Percentiles rank a stretch among this genome's conserved stretches.
Conservation (phyloP, 2,113 vertebrate genomes). For the Bostrychus sinensis region DNA sequence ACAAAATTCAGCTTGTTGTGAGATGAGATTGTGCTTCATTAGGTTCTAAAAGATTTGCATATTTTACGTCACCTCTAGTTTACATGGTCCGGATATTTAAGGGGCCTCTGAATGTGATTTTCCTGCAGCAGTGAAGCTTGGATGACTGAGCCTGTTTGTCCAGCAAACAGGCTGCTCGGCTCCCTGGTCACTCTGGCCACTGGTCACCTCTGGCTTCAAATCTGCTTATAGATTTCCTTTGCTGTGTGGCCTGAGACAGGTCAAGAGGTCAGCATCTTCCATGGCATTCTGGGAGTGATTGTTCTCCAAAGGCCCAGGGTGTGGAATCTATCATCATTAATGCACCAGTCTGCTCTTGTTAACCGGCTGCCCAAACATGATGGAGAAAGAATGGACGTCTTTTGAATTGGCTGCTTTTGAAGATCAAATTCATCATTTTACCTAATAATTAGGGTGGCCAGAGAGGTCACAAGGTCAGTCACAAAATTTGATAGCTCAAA, state of each 20-base stretch:
- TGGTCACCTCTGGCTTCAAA: constrained; percentile 84
- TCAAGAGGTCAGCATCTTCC: constrained; percentile 90
- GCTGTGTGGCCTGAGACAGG: constrained; percentile 90
- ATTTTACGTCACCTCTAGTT: constrained; percentile 65
- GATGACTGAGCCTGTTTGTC: constrained; percentile 78
- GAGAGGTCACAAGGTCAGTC: constrained; percentile 81
- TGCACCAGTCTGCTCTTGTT: constrained; percentile 87
- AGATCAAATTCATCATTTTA: constrained; percentile 93
- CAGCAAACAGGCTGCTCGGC: constrained; percentile 77
- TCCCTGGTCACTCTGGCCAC: constrained; percentile 49
- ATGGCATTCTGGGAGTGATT: constrained; percentile 93
- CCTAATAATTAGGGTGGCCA: constrained; percentile 90
- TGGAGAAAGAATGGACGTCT: constrained; percentile 83
- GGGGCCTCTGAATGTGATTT: constrained; percentile 65
- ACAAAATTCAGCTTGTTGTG: constrained; percentile 67
- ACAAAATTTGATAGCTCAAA: constrained; percentile 78
- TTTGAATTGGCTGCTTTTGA: constrained; percentile 86
- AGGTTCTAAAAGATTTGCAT: constrained; percentile 74
- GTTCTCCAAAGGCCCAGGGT: constrained; percentile 84
- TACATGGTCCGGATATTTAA: constrained; percentile 61
- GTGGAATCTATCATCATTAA: constrained; percentile 99
- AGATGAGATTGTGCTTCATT: constrained; percentile 73
- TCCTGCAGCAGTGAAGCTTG: constrained; percentile 71
- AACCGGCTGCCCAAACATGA: constrained; percentile 86
- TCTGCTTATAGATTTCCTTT: constrained; percentile 91